A percentile compares a stretch with the other conserved stretches of the same genome.
Evolutionary conservation across 2,113 vertebrate genomes (phyloP).

Genomic region (Erythrolamprus reginae): DNA sequence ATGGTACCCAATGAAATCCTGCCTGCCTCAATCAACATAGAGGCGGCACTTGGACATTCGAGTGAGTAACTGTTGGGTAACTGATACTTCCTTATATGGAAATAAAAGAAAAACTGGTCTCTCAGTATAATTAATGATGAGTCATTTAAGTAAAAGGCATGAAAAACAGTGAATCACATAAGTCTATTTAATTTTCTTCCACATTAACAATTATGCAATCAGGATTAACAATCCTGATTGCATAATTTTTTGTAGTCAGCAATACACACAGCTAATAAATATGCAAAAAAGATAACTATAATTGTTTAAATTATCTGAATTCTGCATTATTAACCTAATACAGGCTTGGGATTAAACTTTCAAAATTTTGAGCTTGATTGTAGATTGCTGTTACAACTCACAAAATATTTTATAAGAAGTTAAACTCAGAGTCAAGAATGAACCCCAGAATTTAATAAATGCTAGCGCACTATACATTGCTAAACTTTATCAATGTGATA

Average conservation of each 20-base stretch:
- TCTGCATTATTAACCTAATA: neutral
- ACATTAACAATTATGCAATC: too few relatives aligned
- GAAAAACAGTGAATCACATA: neutral
- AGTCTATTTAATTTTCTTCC: neutral
- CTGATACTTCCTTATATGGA: slow-evolving; percentile 53
- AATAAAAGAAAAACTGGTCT: slow-evolving; percentile 31
- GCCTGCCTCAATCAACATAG: too few relatives aligned
- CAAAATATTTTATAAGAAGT: neutral
- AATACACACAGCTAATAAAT: neutral
- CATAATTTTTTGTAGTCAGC: neutral
- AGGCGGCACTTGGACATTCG: too few relatives aligned
- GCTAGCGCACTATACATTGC: neutral
- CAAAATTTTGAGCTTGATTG: neutral
- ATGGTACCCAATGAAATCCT: too few relatives aligned
- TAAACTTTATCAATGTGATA: slow-evolving; percentile 31
- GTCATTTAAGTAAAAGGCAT: neutral
- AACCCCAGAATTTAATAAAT: neutral
- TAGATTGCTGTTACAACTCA: neutral
- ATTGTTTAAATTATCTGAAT: neutral
- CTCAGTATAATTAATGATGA: neutral
- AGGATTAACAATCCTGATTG: neutral
- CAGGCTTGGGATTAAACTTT: neutral
- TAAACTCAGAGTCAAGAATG: neutral
- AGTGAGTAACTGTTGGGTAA: too few relatives aligned
- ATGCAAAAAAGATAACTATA: neutral